Conservation (phyloP, 2,113 vertebrate species). For the Tor tambroides region DNA sequence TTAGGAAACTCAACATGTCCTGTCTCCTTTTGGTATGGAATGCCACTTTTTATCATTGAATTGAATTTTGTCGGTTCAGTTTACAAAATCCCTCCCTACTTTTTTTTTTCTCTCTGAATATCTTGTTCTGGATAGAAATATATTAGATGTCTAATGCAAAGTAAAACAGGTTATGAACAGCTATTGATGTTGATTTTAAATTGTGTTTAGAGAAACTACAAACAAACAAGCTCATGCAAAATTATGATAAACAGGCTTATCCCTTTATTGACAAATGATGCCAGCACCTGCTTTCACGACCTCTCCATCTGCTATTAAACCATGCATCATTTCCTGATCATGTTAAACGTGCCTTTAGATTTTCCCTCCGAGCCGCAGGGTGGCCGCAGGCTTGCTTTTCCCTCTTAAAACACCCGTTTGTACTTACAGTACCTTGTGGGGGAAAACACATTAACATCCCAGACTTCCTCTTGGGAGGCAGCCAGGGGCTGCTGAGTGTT, state of each 20-base stretch:
- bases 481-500: slow-evolving; percentile 43
- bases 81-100: too few species aligned
- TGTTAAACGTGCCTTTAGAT: slow-evolving; percentile 49
- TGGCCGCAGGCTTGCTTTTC: slow-evolving; percentile 47
- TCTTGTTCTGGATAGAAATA: neutral
- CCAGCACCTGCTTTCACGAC: slow-evolving; percentile 18
- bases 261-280: neutral
- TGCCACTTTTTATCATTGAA: neutral
- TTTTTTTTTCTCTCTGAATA: neutral
- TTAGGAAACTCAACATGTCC: neutral
- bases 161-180: neutral
- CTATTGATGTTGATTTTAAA: neutral
- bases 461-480: slow-evolving; percentile 58
- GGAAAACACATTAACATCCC: slow-evolving; percentile 55
- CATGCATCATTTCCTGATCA: slow-evolving; percentile 40
- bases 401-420: slow-evolving; percentile 53
- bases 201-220: neutral
- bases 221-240: slow-evolving; percentile 23
- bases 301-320: slow-evolving; percentile 38
- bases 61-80: too few species aligned
- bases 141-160: neutral
- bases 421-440: slow-evolving; percentile 54
- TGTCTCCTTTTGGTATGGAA: too few species aligned
- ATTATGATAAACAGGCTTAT: slow-evolving; percentile 42
- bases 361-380: slow-evolving; percentile 47